These are phyloP conservation scores for Ciconia nigra DNA, from an alignment of 2,797 vertebrate genomes.

Conservation along the genomic window DNA sequence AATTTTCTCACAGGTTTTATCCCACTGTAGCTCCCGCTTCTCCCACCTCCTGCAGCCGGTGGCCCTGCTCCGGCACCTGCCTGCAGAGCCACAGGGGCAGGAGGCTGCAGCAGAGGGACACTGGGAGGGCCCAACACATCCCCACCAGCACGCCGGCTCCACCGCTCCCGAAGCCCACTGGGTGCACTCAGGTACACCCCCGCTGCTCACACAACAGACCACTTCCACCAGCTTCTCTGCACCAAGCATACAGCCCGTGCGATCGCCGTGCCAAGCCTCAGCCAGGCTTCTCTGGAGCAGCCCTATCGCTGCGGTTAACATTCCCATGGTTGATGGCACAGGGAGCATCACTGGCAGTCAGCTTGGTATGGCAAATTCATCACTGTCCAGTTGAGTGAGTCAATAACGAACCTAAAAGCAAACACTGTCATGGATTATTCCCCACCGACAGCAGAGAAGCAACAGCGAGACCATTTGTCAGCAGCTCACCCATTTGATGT, in stretches of 20 bases:
- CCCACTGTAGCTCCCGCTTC: rapidly evolving
- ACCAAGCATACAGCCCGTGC: not conserved
- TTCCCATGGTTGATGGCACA: not conserved
- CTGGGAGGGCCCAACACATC: not conserved
- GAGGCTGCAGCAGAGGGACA: not conserved
- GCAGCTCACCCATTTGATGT: not conserved
- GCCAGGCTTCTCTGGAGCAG: not conserved
- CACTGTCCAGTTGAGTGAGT: rapidly evolving
- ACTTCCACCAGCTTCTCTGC: not conserved
- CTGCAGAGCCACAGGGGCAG: not conserved
- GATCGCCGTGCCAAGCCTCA: not conserved
- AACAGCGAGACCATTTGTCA: not conserved
- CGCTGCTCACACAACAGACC: not conserved
- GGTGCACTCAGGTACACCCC: not conserved
- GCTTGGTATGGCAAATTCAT: not conserved
- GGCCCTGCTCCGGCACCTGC: not conserved
- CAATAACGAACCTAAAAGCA: not conserved
- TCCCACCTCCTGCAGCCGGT: not conserved
- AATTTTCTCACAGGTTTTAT: not conserved
- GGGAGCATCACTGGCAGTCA: not conserved
- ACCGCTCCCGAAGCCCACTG: not conserved
- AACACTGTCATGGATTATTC: not conserved
- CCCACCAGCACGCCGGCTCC: not conserved
- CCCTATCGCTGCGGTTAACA: rapidly evolving
- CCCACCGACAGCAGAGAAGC: not conserved